Evolutionary conservation across 2,113 vertebrate species (phyloP).

Genomic region (Xenotilapia flavipinnis): DNA sequence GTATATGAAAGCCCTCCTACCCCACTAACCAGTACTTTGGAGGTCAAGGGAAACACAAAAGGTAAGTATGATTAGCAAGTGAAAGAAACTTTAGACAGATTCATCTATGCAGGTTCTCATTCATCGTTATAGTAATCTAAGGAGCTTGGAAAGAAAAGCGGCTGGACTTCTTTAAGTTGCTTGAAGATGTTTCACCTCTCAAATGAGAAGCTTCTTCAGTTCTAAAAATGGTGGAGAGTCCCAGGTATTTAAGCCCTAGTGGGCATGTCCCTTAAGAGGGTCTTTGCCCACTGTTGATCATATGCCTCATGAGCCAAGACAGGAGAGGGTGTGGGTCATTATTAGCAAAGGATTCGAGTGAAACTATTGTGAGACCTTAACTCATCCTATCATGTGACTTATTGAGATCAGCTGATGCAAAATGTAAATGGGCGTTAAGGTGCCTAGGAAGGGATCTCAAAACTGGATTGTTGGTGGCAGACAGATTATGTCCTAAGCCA

Average conservation of each 20-base stretch:
- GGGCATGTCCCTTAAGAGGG: neutral
- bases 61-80: neutral
- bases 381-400: neutral
- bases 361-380: neutral
- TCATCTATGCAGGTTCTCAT: neutral
- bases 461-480: neutral
- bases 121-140: neutral
- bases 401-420: neutral
- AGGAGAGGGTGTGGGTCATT: neutral
- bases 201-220: neutral
- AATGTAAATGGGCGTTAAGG: rapidly evolving
- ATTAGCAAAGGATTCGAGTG: neutral
- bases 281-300: neutral
- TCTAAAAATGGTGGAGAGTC: neutral
- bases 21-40: neutral
- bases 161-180: neutral
- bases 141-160: neutral
- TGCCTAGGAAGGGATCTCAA: neutral
- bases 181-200: neutral
- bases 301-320: neutral
- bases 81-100: neutral
- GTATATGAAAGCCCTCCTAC: neutral
- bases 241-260: neutral
- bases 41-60: neutral
- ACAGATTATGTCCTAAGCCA: neutral